Base-by-base conservation (phyloP, 2,888 invertebrate species). In the Chrysolina haemoptera region DNA sequence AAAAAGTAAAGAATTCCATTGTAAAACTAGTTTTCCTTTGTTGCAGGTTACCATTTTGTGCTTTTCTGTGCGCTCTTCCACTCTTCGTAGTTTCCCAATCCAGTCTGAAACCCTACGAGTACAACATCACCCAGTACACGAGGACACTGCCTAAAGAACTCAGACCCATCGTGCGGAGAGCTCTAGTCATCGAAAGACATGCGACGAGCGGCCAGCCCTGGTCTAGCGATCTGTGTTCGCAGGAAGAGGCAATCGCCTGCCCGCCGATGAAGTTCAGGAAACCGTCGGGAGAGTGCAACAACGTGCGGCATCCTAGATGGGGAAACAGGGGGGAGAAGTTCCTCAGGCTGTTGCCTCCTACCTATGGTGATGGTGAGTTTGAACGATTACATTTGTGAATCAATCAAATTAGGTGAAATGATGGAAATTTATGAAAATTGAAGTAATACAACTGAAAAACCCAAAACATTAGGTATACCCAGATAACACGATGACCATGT, bases 201-300 rank as follows among this genome's bases (percentile, higher is more conserved):
- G 72, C 76, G 6, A 67, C 76, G 1, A 66, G 20, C 10, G 50
- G 72, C 53, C 74, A 72, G 12, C 73, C 75, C 35, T 59, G 59
- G 68, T 50, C 67, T 72, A 71, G 78, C 79, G 69, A 74, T 84
- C 59, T 77, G 8, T 85, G 85, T 86, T 88, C 76, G 84, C 87
- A 88, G 73, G 84, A 88, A 80, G 89, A 90, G 84, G 85, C 89
- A 73, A 87, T 92, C 80, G 91, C 92, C 14, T 96, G 96, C 84
- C 95, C 95, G 11, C 95, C 95, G 1, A 94, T 93, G 89, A 95
- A 95, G 87, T 96, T 93, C 88, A 90, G 97, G 68, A 92, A 93
- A 74, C 91, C 94, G 0, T 94, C 94, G 62, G 96, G 96, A 0
- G 93, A 94, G 83, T 97, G 97, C 88, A 97, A 97, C 88, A 97